Conservation (phyloP, 1,140 invertebrate species). For the Tachypleus tridentatus region DNA sequence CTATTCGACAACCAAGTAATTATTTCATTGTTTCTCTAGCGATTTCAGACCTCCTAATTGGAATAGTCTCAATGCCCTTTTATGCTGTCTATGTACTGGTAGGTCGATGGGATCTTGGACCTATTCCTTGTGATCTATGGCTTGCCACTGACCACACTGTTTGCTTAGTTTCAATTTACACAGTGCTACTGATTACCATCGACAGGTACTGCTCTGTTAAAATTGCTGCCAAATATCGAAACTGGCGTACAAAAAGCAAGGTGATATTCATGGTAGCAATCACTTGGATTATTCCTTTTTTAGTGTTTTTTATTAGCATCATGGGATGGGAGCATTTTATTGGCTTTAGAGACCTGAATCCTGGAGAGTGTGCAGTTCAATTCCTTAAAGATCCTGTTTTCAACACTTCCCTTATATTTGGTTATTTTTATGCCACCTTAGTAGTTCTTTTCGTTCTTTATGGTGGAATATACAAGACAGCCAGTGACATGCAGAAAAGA, state of each 20-base stretch:
- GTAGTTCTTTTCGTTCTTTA: constrained; percentile 89
- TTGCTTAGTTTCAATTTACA: constrained; percentile 97
- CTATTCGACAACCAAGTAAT: constrained; percentile 95
- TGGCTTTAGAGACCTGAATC: constrained; percentile 70
- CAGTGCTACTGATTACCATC: constrained; percentile 94
- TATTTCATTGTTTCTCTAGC: constrained; percentile 98
- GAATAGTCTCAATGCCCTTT: constrained; percentile 50
- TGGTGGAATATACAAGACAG: constrained; percentile 94
- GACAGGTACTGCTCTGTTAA: constrained; percentile 98
- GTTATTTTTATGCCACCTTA: constrained; percentile 94
- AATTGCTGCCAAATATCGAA: constrained; percentile 91
- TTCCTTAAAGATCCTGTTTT: constrained; percentile 96
- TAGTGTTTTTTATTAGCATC: constrained; percentile 95
- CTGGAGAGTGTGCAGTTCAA: constrained; percentile 88
- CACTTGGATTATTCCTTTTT: constrained; percentile 92
- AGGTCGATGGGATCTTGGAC: constrained; percentile 92
- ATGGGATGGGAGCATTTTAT: constrained; percentile 98
- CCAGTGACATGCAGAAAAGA: constrained; percentile 95
- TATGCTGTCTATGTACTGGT: constrained; percentile 87
- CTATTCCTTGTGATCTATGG: constrained; percentile 94
- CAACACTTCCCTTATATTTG: constrained; percentile 93
- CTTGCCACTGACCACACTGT: constrained; percentile 97
- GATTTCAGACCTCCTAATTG: constrained; percentile 94
- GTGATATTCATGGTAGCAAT: constrained; percentile 66
- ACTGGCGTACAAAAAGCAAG: constrained; percentile 87